Evolutionary conservation across 2,888 invertebrate species (phyloP).

Genomic region (Epicampocera succincta): DNA sequence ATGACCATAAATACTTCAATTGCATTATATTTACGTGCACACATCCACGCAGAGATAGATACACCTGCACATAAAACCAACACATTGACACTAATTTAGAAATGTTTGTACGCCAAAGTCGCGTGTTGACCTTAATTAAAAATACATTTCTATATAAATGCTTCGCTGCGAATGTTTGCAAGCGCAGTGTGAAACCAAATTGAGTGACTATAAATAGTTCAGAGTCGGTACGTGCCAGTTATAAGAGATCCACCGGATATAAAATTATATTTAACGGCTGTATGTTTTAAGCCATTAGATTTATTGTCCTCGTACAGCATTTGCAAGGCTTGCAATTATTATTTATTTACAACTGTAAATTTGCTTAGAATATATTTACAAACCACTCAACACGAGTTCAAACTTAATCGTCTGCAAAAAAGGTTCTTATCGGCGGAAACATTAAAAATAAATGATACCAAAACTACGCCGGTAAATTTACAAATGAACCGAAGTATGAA

Average conservation of each 20-base stretch:
- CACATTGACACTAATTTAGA: background rate
- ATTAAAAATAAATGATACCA: no score
- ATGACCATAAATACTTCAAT: slow-evolving; percentile 60
- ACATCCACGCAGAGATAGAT: background rate
- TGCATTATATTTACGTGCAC: slow-evolving; percentile 4
- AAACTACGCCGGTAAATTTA: no score
- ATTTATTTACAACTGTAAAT: slow-evolving; percentile 8
- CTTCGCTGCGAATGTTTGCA: background rate
- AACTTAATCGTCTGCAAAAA: slow-evolving; percentile 11
- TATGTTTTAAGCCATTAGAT: slow-evolving; percentile 17
- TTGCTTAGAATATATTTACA: background rate
- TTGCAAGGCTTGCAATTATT: background rate
- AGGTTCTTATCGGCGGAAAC: no score
- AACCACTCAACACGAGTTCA: slow-evolving; percentile 8
- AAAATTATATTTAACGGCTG: slow-evolving; percentile 34
- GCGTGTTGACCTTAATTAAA: slow-evolving; percentile 66
- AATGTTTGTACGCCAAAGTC: slow-evolving; percentile 18
- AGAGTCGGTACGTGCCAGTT: background rate
- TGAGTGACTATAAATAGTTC: slow-evolving; percentile 27
- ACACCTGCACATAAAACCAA: background rate
- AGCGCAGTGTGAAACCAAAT: slow-evolving; percentile 3
- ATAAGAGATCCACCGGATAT: slow-evolving; percentile 26
- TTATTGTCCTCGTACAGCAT: slow-evolving; percentile 3
- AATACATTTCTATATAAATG: slow-evolving; percentile 54
- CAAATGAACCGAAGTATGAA: no score